Evolutionary conservation across 2,797 vertebrate genomes (phyloP).

Genomic region (Anas georgica): DNA sequence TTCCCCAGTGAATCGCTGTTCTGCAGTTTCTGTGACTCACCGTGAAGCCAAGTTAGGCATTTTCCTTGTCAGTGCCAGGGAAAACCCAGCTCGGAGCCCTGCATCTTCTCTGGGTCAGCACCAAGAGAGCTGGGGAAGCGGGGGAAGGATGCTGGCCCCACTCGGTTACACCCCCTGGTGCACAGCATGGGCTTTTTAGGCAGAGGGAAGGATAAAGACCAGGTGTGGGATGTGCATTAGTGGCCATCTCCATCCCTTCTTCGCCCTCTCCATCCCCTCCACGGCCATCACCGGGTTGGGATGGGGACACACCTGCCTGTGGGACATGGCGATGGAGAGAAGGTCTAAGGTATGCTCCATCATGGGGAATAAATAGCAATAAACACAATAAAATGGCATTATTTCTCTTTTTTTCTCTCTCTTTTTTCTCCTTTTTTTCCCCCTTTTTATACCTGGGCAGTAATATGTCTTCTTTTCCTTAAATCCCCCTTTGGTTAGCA

Average conservation of each 20-base stretch:
- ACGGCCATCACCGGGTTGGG: accelerated
- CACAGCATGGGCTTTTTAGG: not conserved
- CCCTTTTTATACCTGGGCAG: not conserved
- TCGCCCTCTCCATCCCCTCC: not conserved
- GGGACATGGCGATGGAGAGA: not conserved
- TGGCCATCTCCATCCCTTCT: too few species aligned
- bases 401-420: not conserved
- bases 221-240: not conserved
- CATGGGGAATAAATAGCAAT: not conserved
- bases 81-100: not conserved
- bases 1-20: constrained; percentile 48
- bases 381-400: not conserved
- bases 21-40: constrained; percentile 41
- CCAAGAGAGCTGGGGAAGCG: not conserved
- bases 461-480: not conserved
- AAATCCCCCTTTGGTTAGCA: not conserved
- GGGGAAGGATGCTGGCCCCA: too few species aligned
- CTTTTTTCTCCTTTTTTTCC: not conserved
- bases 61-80: not conserved
- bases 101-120: not conserved
- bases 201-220: not conserved
- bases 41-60: not conserved
- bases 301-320: accelerated
- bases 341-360: accelerated
- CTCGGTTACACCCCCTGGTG: too few species aligned